Evolutionary conservation across 2,113 vertebrate genomes (phyloP).

Genomic region (Nothobranchius furzeri): DNA sequence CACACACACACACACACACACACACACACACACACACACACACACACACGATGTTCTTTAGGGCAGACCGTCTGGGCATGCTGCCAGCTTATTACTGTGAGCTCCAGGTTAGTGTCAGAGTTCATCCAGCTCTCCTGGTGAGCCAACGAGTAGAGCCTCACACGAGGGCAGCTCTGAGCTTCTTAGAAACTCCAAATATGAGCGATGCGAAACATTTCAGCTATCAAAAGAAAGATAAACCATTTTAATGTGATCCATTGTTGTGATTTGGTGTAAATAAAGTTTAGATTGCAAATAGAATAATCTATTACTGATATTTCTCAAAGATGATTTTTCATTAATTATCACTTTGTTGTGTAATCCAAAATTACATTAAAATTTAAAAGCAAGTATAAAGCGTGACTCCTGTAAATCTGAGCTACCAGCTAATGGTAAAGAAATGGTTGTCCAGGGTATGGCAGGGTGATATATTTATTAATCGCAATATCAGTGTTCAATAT

Average conservation of each 20-base stretch:
- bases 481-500: no score
- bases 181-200: conserved; percentile 62
- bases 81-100: conserved; percentile 69
- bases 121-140: conserved; percentile 59
- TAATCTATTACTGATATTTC: no score
- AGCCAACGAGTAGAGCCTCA: conserved; percentile 53
- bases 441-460: background rate
- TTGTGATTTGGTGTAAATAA: background rate
- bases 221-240: no score
- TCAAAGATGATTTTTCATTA: no score
- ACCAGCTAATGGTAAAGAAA: background rate
- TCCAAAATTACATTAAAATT: background rate
- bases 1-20: no score
- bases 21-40: background rate
- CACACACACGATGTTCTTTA: conserved; percentile 33
- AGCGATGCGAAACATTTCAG: no score
- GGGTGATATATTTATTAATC: background rate
- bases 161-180: conserved; percentile 44
- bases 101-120: conserved; percentile 64
- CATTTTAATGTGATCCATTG: background rate
- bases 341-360: background rate
- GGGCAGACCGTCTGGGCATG: conserved; percentile 60
- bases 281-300: background rate
- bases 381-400: background rate
- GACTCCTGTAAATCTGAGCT: background rate